phyloP scores from a whole-genome alignment of 2,888 invertebrate species.

The Caradrina kadenii region DNA sequence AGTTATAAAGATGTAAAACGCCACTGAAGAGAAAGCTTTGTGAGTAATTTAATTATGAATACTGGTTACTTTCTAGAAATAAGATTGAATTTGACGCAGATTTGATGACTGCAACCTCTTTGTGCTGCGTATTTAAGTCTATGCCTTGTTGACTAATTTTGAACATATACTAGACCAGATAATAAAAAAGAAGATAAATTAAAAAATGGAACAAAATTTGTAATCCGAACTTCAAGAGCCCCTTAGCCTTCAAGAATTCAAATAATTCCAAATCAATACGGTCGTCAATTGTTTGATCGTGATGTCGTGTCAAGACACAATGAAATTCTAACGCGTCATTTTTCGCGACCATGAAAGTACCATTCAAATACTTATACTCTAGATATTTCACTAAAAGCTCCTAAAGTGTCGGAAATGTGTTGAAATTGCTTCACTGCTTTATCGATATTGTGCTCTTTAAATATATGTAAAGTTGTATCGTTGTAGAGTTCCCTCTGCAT shows the following conservation, averaged over 20 bases:
- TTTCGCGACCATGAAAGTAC: not conserved
- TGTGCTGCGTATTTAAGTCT: too few relatives aligned
- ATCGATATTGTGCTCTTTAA: slow-evolving; percentile 12
- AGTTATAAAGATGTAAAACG: not conserved
- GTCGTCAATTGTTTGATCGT: not conserved
- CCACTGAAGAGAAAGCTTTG: not conserved
- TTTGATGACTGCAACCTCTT: too few relatives aligned
- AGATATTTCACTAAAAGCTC: not conserved
- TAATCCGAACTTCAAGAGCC: too few relatives aligned
- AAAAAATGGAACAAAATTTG: too few relatives aligned
- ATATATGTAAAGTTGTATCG: slow-evolving; percentile 13
- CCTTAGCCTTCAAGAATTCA: too few relatives aligned
- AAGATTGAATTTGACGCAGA: not conserved
- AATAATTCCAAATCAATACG: not conserved
- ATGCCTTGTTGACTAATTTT: too few relatives aligned
- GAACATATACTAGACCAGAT: too few relatives aligned
- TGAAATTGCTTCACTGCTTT: slow-evolving; percentile 12
- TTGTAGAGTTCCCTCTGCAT: not conserved
- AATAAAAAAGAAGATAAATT: too few relatives aligned
- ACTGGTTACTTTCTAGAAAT: not conserved
- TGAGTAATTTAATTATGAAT: slow-evolving; percentile 2
- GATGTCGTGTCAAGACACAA: not conserved
- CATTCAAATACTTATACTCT: not conserved
- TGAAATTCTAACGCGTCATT: slow-evolving; percentile 3
- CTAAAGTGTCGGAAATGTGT: slow-evolving; percentile 17